Evolutionary conservation across 2,797 vertebrate genomes (phyloP), one percentile per base, ranked within the genome.

Genomic region (Sebastes steindachneri): DNA sequence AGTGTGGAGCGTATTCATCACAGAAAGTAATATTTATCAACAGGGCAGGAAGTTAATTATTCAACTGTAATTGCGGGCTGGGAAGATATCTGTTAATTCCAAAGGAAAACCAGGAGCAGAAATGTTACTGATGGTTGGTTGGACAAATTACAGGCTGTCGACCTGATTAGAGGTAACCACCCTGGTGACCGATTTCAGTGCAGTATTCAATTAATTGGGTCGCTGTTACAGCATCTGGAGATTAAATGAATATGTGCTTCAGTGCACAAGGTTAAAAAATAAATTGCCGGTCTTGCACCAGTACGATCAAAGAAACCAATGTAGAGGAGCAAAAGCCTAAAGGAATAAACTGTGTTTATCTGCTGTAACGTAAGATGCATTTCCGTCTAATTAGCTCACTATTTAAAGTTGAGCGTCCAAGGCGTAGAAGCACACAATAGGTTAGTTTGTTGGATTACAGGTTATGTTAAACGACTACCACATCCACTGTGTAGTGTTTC

Each of bases 81-180:
- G 11, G 82, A 75, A 75, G 68, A 65, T 53, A 73, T 79, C 45
- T 65, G 21, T 80, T 75, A 77, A 59, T 80, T 81, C 25, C 17
- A 75, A 28, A 68, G 64, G 31, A 86, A 88, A 91, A 73, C 11
- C 62, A 37, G 64, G 15, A 89, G 73, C 72, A 80, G 75, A 79
- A 54, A 75, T 73, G 57, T 86, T 84, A 81, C 60, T 82, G 57
- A 88, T 85, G 83, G 82, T 74, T 75, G 73, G 76, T 72, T 79
- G 78, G 85, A 85, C 62, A 91, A 90, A 91, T 90, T 81, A 72
- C 79, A 83, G 57, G 67, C 78, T 58, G 77, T 89, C 60, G 1
- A 60, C 64, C 83, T 86, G 67, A 89, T 88, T 77, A 57, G 55
- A 79, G 37, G 70, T 75, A 87, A 83, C 75, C 77, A 84, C 80